Conservation (phyloP, 2,797 vertebrate species). For the Clarias laeviceps region DNA sequence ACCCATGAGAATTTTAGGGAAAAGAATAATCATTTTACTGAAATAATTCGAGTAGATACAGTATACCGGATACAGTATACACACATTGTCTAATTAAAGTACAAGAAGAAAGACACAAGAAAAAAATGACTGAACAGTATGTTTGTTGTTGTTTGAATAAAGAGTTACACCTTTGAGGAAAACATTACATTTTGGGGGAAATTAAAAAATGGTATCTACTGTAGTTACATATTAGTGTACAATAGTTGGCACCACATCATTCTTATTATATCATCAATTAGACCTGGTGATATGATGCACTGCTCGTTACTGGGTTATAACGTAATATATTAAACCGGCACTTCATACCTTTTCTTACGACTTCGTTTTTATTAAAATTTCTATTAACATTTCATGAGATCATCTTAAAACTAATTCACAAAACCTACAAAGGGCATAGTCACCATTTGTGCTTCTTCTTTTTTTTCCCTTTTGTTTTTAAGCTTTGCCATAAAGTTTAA, state of each 20-base stretch:
- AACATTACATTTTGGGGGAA: background rate
- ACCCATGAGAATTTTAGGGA: too few relatives aligned
- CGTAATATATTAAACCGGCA: background rate
- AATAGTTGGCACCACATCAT: background rate
- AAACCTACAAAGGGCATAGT: background rate
- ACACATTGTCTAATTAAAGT: background rate
- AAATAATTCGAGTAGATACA: background rate
- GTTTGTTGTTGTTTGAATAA: background rate
- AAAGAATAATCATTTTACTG: too few relatives aligned
- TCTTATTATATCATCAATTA: background rate
- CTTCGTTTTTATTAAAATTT: background rate
- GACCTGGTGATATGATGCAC: background rate
- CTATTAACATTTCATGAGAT: background rate
- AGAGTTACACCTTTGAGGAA: background rate
- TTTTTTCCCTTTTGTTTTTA: background rate
- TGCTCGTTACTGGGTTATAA: background rate
- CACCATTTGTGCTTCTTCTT: background rate
- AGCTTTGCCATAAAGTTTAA: constrained; percentile 23
- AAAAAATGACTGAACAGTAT: background rate
- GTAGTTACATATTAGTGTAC: background rate
- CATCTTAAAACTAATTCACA: background rate
- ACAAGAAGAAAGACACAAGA: background rate
- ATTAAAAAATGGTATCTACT: too few relatives aligned
- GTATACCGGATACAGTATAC: background rate
- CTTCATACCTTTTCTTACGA: background rate